A percentile compares a stretch with the other conserved stretches of the same genome.
phyloP scores from a whole-genome alignment of 2,113 vertebrate genomes.

The Phylloscopus trochiloides region DNA sequence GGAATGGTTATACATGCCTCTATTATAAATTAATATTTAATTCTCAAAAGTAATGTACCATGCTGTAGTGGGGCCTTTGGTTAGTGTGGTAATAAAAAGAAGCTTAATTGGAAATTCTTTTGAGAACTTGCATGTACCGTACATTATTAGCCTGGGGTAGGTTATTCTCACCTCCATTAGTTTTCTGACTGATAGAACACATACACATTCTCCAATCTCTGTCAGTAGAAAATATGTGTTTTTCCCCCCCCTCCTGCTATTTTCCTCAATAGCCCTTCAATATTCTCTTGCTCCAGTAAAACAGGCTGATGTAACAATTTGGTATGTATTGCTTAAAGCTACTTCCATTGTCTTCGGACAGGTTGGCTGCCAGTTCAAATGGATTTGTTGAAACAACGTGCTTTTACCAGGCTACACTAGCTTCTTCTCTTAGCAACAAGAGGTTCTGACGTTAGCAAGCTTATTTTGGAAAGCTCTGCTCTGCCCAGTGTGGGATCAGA shows the following conservation, averaged over 20 bases:
- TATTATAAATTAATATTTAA: background rate
- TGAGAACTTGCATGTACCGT: background rate
- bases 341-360: conserved; percentile 14
- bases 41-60: conserved; percentile 40
- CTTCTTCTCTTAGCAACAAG: conserved; percentile 57
- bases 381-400: conserved; percentile 39
- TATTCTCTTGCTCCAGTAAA: background rate
- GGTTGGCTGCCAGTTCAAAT: background rate
- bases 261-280: background rate
- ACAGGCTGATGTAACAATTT: conserved; percentile 26
- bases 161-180: conserved; percentile 8
- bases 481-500: background rate
- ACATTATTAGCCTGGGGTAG: conserved; percentile 27
- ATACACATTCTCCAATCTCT: background rate
- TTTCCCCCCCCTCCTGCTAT: background rate
- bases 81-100: conserved; percentile 23
- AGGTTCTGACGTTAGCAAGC: conserved; percentile 32
- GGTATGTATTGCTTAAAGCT: background rate
- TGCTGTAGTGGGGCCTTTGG: background rate
- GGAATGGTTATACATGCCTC: background rate
- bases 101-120: conserved; percentile 49
- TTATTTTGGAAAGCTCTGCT: conserved; percentile 61
- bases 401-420: conserved; percentile 15
- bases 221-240: background rate
- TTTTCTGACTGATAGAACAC: conserved; percentile 10